Base-by-base conservation (phyloP, 64 coral and sea anemone species). In the Pocillopora verrucosa region DNA sequence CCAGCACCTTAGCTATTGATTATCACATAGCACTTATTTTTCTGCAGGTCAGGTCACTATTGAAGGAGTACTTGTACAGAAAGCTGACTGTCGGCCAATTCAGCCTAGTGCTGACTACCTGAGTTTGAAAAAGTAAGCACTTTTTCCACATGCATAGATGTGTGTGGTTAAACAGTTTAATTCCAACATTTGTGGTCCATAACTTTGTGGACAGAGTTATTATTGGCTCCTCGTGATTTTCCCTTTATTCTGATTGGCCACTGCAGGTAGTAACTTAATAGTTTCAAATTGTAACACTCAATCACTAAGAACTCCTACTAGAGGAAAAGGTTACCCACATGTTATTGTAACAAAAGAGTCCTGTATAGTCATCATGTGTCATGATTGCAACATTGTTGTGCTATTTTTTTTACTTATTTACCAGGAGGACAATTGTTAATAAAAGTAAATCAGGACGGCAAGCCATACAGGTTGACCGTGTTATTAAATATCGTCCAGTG, bases 21-120 rank as follows among this genome's bases (percentile, higher is more conserved):
- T 7, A 51, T 51, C 41, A 51, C 7, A 13, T n/a, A 76, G 9
- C 5, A 10, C 37, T 37, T 38, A 0, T 78, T 79, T 79, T 37
- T 79, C 13, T 79, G 9, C 61, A 95, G 93, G 78, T 36, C 89
- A 93, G 73, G 22, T 96, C 11, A 82, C 95, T 20, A 70, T 96
- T 87, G 91, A 96, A 81, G 95, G 95, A 72, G 90, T 90, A 41
- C 88, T 96, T 60, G 95, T 93, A 60, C 95, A 96, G 61, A 89
- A 78, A 51, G 95, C 95, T 36, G 95, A 96, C 62, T 96, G 88
- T 65, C 80, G 91, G 16, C 95, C 95, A 16, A 68, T 86, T 20
- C 87, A 96, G 60, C 80, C 90, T 67, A 96, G 87, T 77, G 75
- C 89, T 65, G 91, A 96, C 82, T 96, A 96, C 58, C 70, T 96